These are phyloP conservation scores for Tribolium freemani DNA, from an alignment of 2,888 invertebrate genomes.

Conservation along the genomic window DNA sequence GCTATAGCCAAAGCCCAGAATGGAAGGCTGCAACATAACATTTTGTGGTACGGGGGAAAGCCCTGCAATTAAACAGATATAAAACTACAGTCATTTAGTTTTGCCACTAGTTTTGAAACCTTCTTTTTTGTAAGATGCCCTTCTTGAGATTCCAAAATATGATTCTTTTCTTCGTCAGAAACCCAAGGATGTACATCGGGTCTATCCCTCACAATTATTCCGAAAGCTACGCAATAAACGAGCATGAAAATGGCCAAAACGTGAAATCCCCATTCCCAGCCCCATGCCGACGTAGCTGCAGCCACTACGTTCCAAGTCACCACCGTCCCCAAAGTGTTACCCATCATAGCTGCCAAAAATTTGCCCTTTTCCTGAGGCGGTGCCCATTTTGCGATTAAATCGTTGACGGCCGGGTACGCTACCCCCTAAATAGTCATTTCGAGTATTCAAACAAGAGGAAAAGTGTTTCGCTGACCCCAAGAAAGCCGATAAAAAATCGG, in stretches of 20 bases:
- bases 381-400: slow-evolving; percentile 79
- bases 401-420: slow-evolving; percentile 76
- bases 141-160: slow-evolving; percentile 67
- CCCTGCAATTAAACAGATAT: slow-evolving; percentile 6
- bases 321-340: slow-evolving; percentile 81
- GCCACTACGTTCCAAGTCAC: slow-evolving; percentile 80
- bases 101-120: slow-evolving; percentile 21
- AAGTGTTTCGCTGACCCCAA: slow-evolving; percentile 1
- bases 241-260: slow-evolving; percentile 72
- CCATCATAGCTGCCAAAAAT: slow-evolving; percentile 80
- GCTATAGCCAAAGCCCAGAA: slow-evolving; percentile 52
- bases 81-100: no score
- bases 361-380: slow-evolving; percentile 83
- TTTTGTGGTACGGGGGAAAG: slow-evolving; percentile 51
- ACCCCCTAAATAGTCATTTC: slow-evolving; percentile 68
- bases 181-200: slow-evolving; percentile 77
- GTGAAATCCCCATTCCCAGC: slow-evolving; percentile 80
- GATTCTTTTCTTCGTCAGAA: slow-evolving; percentile 73
- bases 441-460: not conserved
- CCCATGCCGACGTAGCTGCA: slow-evolving; percentile 73
- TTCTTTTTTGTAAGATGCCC: slow-evolving; percentile 54
- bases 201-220: slow-evolving; percentile 75
- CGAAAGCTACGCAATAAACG: slow-evolving; percentile 74
- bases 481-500: slow-evolving; percentile 8
- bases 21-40: slow-evolving; percentile 47